Evolutionary conservation across 1,140 invertebrate species (phyloP), one percentile per base, ranked within the genome.

Genomic region (Epicauta chinensis): DNA sequence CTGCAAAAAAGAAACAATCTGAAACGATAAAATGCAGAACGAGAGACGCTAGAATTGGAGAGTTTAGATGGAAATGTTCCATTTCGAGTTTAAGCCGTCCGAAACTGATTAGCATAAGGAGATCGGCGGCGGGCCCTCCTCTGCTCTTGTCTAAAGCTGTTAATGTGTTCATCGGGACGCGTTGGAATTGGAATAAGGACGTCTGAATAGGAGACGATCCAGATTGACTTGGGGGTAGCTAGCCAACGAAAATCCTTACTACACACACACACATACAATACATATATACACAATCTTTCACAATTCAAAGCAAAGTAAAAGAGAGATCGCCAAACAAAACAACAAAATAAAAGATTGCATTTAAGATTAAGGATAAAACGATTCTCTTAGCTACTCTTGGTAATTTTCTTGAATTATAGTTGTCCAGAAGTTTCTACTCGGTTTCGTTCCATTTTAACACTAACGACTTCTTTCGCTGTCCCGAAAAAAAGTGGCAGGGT

Each of bases 281-380:
- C n/a, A n/a, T n/a, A n/a, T n/a, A n/a, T n/a, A n/a, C n/a, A n/a
- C n/a, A n/a, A n/a, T 23, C 23, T 7, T 23, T 7, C 23, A 23
- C 23, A 23, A 23, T 23, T 23, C 23, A 23, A 23, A 23, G 4
- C 23, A 3, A 12, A 34, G 2, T 34, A 34, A 34, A 34, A 12
- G 10, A 34, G 40, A 46, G 41, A 40, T 39, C 50, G 31, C 15
- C 37, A 53, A 51, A 58, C 50, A 53, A 61, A 58, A 61, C 59
- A 58, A 61, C 59, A 58, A 61, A 61, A 58, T 60, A 61, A 58
- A 56, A 61, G 59, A 61, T 61, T 58, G 56, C 53, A 56, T 61
- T 61, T 54, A 54, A 61, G 58, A 60, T 60, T 60, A 50, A 48
- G 59, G 50, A 61, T 61, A 56, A 58, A 61, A 40, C 54, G 56